phyloP scores from a whole-genome alignment of 1,140 invertebrate genomes.

The Drosophila subpulchrella region DNA sequence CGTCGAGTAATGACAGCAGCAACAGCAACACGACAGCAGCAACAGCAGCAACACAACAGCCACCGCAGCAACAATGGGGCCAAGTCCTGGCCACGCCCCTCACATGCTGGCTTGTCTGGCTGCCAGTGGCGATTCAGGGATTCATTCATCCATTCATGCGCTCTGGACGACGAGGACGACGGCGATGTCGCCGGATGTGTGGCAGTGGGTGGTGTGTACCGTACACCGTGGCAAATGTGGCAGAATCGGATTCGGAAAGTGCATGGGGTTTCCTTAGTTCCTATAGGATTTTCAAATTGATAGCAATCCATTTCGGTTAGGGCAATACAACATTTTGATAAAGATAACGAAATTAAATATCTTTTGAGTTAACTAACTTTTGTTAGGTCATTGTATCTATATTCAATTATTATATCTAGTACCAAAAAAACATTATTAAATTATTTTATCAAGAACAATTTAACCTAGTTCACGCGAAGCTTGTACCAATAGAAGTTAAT shows the following conservation, averaged over 20 bases:
- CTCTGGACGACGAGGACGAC: constrained; percentile 58
- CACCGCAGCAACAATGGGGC: constrained; percentile 66
- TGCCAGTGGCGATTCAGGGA: constrained; percentile 70
- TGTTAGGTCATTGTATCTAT: too few relatives aligned
- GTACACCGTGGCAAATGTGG: constrained; percentile 31
- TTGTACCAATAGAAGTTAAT: too few relatives aligned
- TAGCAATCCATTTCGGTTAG: neutral
- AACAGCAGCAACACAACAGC: constrained; percentile 28
- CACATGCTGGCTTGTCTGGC: constrained; percentile 55
- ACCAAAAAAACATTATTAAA: too few relatives aligned
- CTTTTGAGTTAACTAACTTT: too few relatives aligned
- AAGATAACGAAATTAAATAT: too few relatives aligned
- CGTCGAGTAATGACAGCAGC: constrained; percentile 70
- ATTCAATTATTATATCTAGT: too few relatives aligned
- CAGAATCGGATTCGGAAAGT: neutral
- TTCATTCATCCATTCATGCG: constrained; percentile 77
- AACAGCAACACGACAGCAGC: constrained; percentile 23
- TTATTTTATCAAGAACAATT: too few relatives aligned
- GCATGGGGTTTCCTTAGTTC: neutral
- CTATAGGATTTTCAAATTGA: neutral
- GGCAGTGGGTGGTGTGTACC: constrained; percentile 11
- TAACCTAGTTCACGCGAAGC: too few relatives aligned
- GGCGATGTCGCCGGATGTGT: constrained; percentile 32
- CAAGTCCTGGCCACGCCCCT: constrained; percentile 69
- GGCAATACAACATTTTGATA: neutral